A percentile compares a stretch with the other conserved stretches of the same genome.
These are phyloP conservation scores for Malachius bipustulatus DNA, from an alignment of 2,888 invertebrate species.

Conservation along the genomic window DNA sequence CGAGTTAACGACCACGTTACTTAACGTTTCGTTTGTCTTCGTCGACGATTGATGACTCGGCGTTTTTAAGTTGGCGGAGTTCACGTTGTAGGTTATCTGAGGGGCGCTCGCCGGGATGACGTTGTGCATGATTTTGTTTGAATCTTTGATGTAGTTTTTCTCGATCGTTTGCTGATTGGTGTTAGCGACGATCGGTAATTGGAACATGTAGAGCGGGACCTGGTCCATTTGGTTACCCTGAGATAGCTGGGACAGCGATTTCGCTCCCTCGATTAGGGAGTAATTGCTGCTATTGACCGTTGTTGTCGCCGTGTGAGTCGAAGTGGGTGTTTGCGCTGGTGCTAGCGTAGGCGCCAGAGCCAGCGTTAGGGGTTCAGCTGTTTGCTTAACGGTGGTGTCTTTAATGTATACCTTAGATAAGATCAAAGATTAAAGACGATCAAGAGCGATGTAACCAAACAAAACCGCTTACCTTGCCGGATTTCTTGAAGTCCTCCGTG, in stretches of 20 bases:
- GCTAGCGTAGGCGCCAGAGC: too few relatives aligned
- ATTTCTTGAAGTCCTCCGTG: conserved; percentile 49
- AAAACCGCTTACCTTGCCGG: conserved; percentile 42
- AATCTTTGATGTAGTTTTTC: conserved; percentile 10
- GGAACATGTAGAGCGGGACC: conserved; percentile 26
- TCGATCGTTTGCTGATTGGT: conserved; percentile 13
- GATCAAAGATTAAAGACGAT: too few relatives aligned
- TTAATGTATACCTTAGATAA: conserved; percentile 44
- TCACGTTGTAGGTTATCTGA: conserved; percentile 27
- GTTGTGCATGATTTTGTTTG: conserved; percentile 17
- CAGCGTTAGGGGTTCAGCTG: too few relatives aligned
- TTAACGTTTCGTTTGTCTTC: conserved; percentile 24
- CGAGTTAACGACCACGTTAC: conserved; percentile 31
- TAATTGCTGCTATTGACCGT: background rate
- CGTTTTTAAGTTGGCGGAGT: conserved; percentile 27
- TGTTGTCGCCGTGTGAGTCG: background rate
- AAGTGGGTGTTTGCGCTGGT: conserved; percentile 16
- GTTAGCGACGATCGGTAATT: conserved; percentile 21
- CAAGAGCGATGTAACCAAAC: too few relatives aligned
- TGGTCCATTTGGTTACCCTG: conserved; percentile 13
- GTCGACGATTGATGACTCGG: conserved; percentile 22
- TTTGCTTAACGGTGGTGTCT: conserved; percentile 31
- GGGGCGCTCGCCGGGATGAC: conserved; percentile 17
- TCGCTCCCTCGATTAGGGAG: background rate
- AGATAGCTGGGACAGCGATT: background rate